These are phyloP conservation scores for Lucifuga dentata DNA, from an alignment of 2,113 vertebrate species.

Conservation along the genomic window DNA sequence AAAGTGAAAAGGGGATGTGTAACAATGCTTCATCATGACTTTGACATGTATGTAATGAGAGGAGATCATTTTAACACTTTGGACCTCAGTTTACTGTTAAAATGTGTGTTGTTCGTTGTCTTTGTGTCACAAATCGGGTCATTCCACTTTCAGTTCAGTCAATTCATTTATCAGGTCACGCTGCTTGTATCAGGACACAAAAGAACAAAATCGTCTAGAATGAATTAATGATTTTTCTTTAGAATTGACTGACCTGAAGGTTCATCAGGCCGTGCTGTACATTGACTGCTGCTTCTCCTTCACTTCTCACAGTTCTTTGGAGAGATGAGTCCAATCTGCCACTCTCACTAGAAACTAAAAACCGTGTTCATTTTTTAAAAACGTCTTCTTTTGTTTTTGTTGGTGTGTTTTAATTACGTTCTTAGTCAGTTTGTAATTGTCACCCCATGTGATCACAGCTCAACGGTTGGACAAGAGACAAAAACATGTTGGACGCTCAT, in stretches of 20 bases:
- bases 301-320: conserved; percentile 31
- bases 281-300: conserved; percentile 49
- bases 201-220: background rate
- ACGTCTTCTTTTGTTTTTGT: conserved; percentile 1
- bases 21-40: conserved; percentile 6
- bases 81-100: conserved; percentile 44
- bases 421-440: conserved; percentile 16
- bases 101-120: conserved; percentile 4
- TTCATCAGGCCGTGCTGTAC: conserved; percentile 12
- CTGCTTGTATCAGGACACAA: background rate
- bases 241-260: conserved; percentile 24
- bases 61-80: conserved; percentile 26
- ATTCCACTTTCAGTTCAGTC: conserved; percentile 29
- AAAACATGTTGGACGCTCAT: conserved; percentile 10
- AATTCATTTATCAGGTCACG: no score
- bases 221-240: background rate
- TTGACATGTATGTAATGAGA: background rate
- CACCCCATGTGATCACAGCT: conserved; percentile 14
- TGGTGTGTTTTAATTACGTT: conserved; percentile 44
- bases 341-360: conserved; percentile 45
- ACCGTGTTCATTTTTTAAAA: conserved; percentile 18
- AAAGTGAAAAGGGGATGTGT: no score
- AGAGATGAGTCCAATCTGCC: conserved; percentile 62
- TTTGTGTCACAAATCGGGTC: background rate
- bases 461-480: conserved; percentile 4